These are phyloP conservation scores for Climacteris rufus DNA, from an alignment of 2,113 vertebrate genomes.

Conservation along the genomic window DNA sequence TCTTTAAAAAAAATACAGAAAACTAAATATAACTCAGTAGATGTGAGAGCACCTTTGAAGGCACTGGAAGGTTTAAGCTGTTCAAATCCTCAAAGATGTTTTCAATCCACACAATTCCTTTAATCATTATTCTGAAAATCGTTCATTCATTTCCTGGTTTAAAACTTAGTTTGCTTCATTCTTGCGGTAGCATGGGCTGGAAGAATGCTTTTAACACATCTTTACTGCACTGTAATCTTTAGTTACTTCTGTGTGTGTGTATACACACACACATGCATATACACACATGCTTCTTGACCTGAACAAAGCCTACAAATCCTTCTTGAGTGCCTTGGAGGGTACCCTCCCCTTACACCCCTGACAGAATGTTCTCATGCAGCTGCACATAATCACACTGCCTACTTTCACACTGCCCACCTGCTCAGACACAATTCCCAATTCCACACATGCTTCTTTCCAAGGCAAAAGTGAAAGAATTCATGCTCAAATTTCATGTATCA, in stretches of 20 bases:
- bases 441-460: rapidly evolving
- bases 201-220: neutral
- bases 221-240: neutral
- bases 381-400: neutral
- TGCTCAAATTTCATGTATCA: neutral
- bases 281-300: neutral
- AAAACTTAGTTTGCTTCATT: slow-evolving; percentile 23
- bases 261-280: neutral
- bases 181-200: neutral
- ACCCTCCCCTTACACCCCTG: neutral
- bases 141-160: neutral
- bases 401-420: neutral
- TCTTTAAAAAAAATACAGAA: slow-evolving; percentile 20
- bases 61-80: slow-evolving; percentile 56
- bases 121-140: slow-evolving; percentile 55
- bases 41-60: slow-evolving; percentile 65
- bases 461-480: neutral
- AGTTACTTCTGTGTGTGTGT: neutral
- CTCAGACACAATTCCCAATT: neutral
- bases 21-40: slow-evolving; percentile 68
- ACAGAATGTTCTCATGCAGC: neutral
- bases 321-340: neutral
- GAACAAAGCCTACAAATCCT: neutral
- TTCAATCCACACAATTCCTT: slow-evolving; percentile 58
- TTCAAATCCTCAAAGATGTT: slow-evolving; percentile 64